phyloP scores from a whole-genome alignment of 1,140 invertebrate genomes.

The Anadara kagoshimensis region DNA sequence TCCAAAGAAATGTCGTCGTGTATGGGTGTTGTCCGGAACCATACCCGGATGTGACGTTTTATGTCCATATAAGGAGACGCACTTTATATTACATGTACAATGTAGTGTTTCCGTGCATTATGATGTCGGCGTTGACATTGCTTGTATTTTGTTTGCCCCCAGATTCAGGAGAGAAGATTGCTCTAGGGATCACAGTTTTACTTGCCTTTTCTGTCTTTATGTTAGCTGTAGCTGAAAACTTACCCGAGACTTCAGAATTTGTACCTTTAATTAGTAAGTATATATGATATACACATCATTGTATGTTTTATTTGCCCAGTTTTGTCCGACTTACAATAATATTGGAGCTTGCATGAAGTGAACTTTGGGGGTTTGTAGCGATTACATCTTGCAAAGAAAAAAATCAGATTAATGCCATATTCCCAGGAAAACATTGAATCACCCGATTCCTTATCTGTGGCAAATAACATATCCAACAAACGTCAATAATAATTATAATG shows the following conservation, averaged over 20 bases:
- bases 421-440: not conserved
- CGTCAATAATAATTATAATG: too few species aligned
- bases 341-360: too few species aligned
- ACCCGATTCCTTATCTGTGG: not conserved
- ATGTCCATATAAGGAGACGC: slow-evolving; percentile 91
- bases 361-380: too few species aligned
- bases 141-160: slow-evolving; percentile 79
- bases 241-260: slow-evolving; percentile 79
- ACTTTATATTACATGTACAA: slow-evolving; percentile 90
- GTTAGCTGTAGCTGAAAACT: slow-evolving; percentile 79
- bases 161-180: slow-evolving; percentile 79
- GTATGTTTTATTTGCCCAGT: not conserved
- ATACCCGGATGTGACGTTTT: slow-evolving; percentile 79
- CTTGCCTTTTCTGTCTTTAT: slow-evolving; percentile 80
- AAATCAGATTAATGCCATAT: not conserved
- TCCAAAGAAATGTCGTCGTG: slow-evolving; percentile 74
- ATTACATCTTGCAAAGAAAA: not conserved
- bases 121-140: slow-evolving; percentile 78
- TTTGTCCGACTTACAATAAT: not conserved
- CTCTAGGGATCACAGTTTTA: slow-evolving; percentile 79
- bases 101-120: slow-evolving; percentile 79
- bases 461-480: not conserved
- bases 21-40: slow-evolving; percentile 78
- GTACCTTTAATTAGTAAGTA: slow-evolving; percentile 78
- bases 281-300: not conserved